Evolutionary conservation across 2,888 invertebrate species (phyloP), one percentile per base, ranked within the genome.

Genomic region (Cotesia congregata): DNA sequence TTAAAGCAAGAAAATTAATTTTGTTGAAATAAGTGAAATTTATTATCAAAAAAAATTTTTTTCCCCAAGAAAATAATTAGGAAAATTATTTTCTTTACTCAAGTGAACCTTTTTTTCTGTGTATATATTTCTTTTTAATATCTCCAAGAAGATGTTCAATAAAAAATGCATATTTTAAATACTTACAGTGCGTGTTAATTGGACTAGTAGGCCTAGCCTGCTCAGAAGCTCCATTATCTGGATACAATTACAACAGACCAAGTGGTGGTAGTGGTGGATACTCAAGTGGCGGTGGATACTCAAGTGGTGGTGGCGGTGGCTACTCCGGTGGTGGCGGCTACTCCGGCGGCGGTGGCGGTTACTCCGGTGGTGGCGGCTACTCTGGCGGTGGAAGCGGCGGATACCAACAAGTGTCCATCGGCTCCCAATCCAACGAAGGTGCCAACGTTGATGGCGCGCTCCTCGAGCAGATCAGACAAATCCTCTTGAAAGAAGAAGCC

Each of bases 401-500:
- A 85, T 95, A 94, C 91, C 93, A 93, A 82, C 93, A 94, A 82
- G 95, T 95, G 75, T 93, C 94, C 83, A 93, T 93, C 82, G 96
- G 96, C 82, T 93, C 93, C 91, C 94, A 95, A 89, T 95, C 95
- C 84, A 94, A 93, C 84, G 96, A 96, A 89, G 96, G 96, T 80
- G 95, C 95, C 85, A 93, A 94, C 90, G 95, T 96, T 83, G 96
- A 96, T 90, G 91, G 92, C 59, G 93, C 93, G 81, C 93, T 96
- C 82, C 92, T 96, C 81, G 96, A 96, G 86, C 95, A 96, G 90
- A 93, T 96, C 87, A 94, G 95, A 85, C 95, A 95, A 90, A 95
- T 96, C 90, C 93, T 96, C 82, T 92, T 96, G 84, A 95, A 93
- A 86, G 96, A 96, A 90, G 96, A 96, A 89, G 91, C 93, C 83